Evolutionary conservation across 2,888 invertebrate species (phyloP), one percentile per base, ranked within the genome.

Genomic region (Platycheirus albimanus): DNA sequence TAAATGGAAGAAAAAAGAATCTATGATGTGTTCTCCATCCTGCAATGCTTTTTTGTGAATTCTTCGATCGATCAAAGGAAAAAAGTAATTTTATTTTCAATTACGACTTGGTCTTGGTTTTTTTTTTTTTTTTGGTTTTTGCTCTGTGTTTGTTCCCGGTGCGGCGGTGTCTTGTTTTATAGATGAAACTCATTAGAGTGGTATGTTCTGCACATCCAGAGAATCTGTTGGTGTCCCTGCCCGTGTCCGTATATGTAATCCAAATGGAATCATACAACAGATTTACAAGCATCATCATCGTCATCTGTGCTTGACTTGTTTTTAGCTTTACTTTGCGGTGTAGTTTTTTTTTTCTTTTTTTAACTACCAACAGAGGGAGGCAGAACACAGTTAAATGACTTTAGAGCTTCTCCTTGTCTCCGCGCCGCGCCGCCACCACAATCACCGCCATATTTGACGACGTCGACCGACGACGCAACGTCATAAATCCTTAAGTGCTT

Each of bases 21-120:
- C n/a, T 2, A 28, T 8, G 5, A 4, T 30, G 17, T 17, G 8
- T 30, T 61, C 13, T 61, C 45, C 43, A n/a, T 61, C 30, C 30
- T 61, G 41, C 24, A 41, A 41, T 38, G 51, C 24, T 61, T 51
- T 28, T 66, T 56, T 72, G 61, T 67, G 30, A 52, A 66, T 72
- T 66, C 75, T 36, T 58, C 28, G 58, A 80, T 80, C 76, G 80
- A 80, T 80, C 76, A 70, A 70, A 70, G 63, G 33, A 64, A 64
- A 71, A 71, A 76, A 80, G 63, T 69, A 76, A 76, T 80, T 76
- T 80, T 64, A 76, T 80, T 80, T 80, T 76, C 76, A 80, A 80
- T 80, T 80, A 80, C 80, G 76, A 76, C 54, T 75, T 56, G 30
- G 74, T 54, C 47, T 63, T 64, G 51, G 45, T 69, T 56, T 45